Percentiles rank a stretch among this genome's conserved stretches.
These are phyloP conservation scores for Anthonomus grandis DNA, from an alignment of 1,140 invertebrate genomes.

Conservation along the genomic window DNA sequence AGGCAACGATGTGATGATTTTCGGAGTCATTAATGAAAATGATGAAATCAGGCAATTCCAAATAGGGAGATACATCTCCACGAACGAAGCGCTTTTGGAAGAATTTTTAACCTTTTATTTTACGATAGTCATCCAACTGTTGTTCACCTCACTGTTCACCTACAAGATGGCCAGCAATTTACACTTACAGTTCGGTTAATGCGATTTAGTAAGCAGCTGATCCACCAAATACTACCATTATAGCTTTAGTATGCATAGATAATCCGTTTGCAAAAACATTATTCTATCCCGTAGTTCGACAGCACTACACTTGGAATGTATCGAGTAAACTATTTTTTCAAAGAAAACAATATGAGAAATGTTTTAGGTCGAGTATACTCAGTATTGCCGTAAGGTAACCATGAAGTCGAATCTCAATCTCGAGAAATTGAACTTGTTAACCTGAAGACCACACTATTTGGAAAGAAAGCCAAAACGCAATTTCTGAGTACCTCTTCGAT, in stretches of 20 bases:
- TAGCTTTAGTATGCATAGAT: slow-evolving; percentile 46
- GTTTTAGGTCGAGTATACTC: too few relatives aligned
- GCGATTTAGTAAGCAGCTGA: slow-evolving; percentile 8
- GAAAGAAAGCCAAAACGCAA: too few relatives aligned
- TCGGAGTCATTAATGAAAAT: slow-evolving; percentile 20
- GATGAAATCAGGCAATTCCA: slow-evolving; percentile 46
- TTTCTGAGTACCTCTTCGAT: too few relatives aligned
- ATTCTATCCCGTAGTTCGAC: slow-evolving; percentile 48
- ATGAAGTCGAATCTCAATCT: too few relatives aligned
- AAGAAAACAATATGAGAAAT: slow-evolving; percentile 46
- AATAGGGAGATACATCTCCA: slow-evolving; percentile 49
- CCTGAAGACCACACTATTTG: too few relatives aligned
- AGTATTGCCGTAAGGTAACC: too few relatives aligned
- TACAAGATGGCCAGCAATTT: slow-evolving; percentile 50
- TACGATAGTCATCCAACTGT: slow-evolving; percentile 49
- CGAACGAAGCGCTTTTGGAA: slow-evolving; percentile 50
- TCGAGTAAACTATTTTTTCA: slow-evolving; percentile 42
- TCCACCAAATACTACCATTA: slow-evolving; percentile 33
- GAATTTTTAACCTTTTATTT: slow-evolving; percentile 42
- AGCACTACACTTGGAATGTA: slow-evolving; percentile 49
- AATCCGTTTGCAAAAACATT: slow-evolving; percentile 49
- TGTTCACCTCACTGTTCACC: slow-evolving; percentile 50
- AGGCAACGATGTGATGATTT: slow-evolving; percentile 36
- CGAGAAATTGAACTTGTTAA: too few relatives aligned
- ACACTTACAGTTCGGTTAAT: slow-evolving; percentile 44